These are phyloP conservation scores for Cacoxenus indagator DNA, from an alignment of 2,888 invertebrate genomes.

Conservation along the genomic window DNA sequence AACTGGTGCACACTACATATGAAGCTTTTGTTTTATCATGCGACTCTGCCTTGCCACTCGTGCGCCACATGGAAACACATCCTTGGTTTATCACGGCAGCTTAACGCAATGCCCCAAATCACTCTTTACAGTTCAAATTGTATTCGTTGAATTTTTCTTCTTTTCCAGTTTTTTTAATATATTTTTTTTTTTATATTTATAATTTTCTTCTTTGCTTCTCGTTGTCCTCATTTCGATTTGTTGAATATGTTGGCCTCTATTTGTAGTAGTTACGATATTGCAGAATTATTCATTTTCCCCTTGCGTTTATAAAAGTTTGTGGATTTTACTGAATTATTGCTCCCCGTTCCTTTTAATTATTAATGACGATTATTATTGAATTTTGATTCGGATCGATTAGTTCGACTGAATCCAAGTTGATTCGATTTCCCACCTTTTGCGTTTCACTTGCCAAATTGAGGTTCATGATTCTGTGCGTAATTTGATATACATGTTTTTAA, in stretches of 20 bases:
- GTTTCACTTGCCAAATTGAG: not conserved
- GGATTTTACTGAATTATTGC: not conserved
- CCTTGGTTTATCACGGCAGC: not conserved
- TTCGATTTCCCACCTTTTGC: not conserved
- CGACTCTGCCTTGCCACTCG: too few relatives aligned
- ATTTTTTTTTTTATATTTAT: not conserved
- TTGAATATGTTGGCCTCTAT: not conserved
- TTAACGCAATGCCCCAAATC: conserved; percentile 4
- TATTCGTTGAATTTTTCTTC: not conserved
- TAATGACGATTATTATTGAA: not conserved
- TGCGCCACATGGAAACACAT: too few relatives aligned
- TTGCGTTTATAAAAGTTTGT: not conserved
- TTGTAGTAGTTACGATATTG: conserved; percentile 4
- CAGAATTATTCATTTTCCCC: not conserved
- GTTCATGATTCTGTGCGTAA: conserved; percentile 5
- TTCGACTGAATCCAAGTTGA: not conserved
- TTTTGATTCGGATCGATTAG: too few relatives aligned
- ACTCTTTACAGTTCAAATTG: not conserved
- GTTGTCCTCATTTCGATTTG: too few relatives aligned
- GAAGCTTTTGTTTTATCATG: too few relatives aligned
- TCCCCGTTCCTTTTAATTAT: not conserved
- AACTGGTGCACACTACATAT: too few relatives aligned
- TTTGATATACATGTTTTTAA: conserved; percentile 2
- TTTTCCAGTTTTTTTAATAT: too few relatives aligned
- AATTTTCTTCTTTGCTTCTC: not conserved